A percentile compares a stretch with the other conserved stretches of the same genome.
phyloP scores from a whole-genome alignment of 2,888 invertebrate species.

The Drosophila histrio region DNA sequence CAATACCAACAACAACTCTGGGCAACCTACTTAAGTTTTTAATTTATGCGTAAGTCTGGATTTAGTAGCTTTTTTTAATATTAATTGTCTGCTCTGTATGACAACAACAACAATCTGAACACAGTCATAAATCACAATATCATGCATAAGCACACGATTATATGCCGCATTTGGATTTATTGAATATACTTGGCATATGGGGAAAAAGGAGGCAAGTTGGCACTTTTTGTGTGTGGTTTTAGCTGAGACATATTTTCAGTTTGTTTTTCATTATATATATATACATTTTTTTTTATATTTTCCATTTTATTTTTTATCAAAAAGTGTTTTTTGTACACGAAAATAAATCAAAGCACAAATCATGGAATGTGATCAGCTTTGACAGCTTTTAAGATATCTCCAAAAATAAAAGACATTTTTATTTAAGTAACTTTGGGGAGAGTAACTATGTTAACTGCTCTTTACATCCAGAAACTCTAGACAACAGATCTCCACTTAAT shows the following conservation, averaged over 20 bases:
- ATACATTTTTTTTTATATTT: constrained; percentile 10
- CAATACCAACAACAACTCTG: constrained; percentile 12
- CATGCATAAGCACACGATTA: constrained; percentile 71
- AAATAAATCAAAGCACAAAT: constrained; percentile 11
- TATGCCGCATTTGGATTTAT: constrained; percentile 68
- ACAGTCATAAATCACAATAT: constrained; percentile 69
- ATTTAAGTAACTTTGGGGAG: neutral
- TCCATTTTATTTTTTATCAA: constrained; percentile 24
- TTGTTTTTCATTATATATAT: neutral
- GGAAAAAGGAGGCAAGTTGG: constrained; percentile 8
- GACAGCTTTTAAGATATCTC: neutral
- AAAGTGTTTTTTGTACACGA: neutral
- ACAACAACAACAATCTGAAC: constrained; percentile 28
- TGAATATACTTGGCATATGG: constrained; percentile 26
- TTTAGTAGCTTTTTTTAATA: constrained; percentile 74
- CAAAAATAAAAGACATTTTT: neutral
- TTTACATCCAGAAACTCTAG: neutral
- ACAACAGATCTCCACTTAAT: neutral
- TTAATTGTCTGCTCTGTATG: constrained; percentile 67
- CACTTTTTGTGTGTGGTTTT: constrained; percentile 15
- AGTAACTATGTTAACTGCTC: neutral
- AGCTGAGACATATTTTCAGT: constrained; percentile 34
- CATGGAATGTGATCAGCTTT: neutral
- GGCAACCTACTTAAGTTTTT: constrained; percentile 72
- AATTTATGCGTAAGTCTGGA: constrained; percentile 77